Evolutionary conservation across 2,797 vertebrate genomes (phyloP).

Genomic region (Mycteria americana): DNA sequence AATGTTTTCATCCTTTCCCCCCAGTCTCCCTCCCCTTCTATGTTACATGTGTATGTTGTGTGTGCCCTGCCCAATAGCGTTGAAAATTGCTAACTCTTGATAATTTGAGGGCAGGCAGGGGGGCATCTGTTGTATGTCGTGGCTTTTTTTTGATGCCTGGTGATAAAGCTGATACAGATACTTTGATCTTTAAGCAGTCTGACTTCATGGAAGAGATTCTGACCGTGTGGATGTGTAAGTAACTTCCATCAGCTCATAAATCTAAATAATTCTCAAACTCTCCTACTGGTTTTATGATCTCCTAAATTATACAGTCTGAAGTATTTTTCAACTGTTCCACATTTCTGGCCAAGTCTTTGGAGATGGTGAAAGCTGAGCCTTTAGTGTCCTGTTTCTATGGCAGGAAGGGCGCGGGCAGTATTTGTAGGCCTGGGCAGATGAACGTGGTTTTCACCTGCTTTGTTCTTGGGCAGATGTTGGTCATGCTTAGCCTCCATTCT

Average conservation of each 20-base stretch:
- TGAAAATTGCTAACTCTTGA: not conserved
- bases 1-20: not conserved
- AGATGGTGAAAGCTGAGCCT: conserved; percentile 1
- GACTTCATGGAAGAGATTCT: conserved; percentile 36
- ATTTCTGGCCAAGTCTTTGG: conserved; percentile 13
- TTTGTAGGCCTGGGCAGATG: not conserved
- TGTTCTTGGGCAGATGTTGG: conserved; percentile 26
- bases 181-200: conserved; percentile 59
- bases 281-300: conserved; percentile 49
- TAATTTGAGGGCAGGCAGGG: not conserved
- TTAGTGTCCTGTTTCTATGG: not conserved
- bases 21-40: not conserved
- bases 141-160: not conserved
- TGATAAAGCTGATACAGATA: conserved; percentile 38
- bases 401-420: not conserved
- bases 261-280: conserved; percentile 34
- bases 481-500: not conserved
- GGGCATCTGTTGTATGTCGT: conserved; percentile 7
- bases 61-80: not conserved
- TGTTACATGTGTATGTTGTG: not conserved
- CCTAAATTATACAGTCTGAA: conserved; percentile 11
- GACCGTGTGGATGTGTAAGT: not conserved
- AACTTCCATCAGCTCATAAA: conserved; percentile 58
- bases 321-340: conserved; percentile 32
- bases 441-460: conserved; percentile 28